phyloP scores from a whole-genome alignment of 2,888 invertebrate genomes.

The Scaptomyza caliginosa region DNA sequence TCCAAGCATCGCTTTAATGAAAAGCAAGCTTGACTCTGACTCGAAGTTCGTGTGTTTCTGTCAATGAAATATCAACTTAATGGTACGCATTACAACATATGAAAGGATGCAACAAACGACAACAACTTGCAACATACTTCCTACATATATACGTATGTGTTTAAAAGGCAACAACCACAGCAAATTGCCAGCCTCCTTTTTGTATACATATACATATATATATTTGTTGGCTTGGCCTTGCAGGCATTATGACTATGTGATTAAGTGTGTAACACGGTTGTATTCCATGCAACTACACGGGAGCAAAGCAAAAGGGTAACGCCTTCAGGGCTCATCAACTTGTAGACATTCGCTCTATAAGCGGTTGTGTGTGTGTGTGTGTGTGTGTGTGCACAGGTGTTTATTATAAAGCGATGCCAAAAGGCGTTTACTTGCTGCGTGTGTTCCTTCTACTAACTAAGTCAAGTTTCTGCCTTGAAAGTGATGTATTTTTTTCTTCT shows the following conservation, averaged over 20 bases:
- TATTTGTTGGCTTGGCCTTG: conserved; percentile 41
- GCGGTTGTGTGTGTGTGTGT: background rate
- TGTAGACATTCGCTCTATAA: conserved; percentile 12
- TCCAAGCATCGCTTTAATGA: conserved; percentile 36
- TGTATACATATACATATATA: no score
- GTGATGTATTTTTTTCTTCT: background rate
- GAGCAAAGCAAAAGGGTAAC: conserved; percentile 28
- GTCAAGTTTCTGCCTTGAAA: background rate
- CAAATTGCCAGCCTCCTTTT: conserved; percentile 28
- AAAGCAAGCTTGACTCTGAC: conserved; percentile 31
- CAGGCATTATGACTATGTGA: conserved; percentile 59
- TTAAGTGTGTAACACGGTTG: conserved; percentile 60
- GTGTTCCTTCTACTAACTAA: conserved; percentile 3
- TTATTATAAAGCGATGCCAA: conserved; percentile 29
- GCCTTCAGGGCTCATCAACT: conserved; percentile 36
- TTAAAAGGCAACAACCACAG: conserved; percentile 28
- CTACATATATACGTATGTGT: conserved; percentile 42
- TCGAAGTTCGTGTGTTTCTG: conserved; percentile 60
- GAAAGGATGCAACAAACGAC: conserved; percentile 50
- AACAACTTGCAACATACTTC: conserved; percentile 17
- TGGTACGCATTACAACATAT: conserved; percentile 69
- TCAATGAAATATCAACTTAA: conserved; percentile 78
- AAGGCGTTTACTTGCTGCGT: conserved; percentile 4
- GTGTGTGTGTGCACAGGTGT: conserved; percentile 26
- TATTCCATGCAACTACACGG: conserved; percentile 12